These are phyloP conservation scores for Tholera decimalis DNA, from an alignment of 2,888 invertebrate species.

Conservation along the genomic window DNA sequence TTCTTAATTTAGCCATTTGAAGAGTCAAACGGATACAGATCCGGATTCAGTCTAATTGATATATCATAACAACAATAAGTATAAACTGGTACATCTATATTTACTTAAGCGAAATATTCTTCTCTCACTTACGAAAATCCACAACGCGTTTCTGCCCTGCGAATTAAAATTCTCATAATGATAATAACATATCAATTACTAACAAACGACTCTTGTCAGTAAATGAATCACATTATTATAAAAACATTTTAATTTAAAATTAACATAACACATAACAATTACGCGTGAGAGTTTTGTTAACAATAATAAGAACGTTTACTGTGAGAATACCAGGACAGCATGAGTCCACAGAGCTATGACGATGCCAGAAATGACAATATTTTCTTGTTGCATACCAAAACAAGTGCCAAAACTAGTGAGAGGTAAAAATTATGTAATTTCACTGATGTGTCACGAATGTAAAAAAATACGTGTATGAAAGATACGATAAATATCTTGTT, in stretches of 20 bases:
- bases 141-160: neutral
- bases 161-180: constrained; percentile 1
- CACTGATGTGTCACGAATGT: neutral
- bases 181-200: constrained; percentile 37
- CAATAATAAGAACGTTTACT: constrained; percentile 54
- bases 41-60: neutral
- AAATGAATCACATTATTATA: constrained; percentile 43
- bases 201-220: constrained; percentile 38
- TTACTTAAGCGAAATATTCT: neutral
- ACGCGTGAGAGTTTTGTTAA: constrained; percentile 49
- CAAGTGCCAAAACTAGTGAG: neutral
- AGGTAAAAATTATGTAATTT: neutral
- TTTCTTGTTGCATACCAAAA: constrained; percentile 6
- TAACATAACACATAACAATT: constrained; percentile 57
- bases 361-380: constrained; percentile 24
- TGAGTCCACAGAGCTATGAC: constrained; percentile 35
- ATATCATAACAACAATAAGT: neutral
- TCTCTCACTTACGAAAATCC: neutral
- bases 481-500: neutral
- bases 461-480: neutral
- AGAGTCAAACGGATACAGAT: too few relatives aligned
- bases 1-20: too few relatives aligned
- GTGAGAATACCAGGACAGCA: constrained; percentile 56
- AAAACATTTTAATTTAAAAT: constrained; percentile 47
- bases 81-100: neutral